These are phyloP conservation scores for Cryptophagus acutangulus DNA, from an alignment of 2,888 invertebrate species.

Conservation along the genomic window DNA sequence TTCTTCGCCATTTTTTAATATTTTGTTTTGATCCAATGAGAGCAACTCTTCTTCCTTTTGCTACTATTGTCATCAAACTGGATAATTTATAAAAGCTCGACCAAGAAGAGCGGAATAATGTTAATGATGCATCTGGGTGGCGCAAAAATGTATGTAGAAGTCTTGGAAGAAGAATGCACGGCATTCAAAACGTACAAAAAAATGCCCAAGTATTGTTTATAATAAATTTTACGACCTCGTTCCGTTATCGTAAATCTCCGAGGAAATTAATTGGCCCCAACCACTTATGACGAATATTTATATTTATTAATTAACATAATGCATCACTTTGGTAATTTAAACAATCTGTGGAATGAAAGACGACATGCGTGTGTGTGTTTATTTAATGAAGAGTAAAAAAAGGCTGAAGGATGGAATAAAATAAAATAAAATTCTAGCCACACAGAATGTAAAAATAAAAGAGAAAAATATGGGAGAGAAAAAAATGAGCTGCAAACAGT, in stretches of 20 bases:
- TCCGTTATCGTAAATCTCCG: slow-evolving; percentile 17
- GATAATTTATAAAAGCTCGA: too few relatives aligned
- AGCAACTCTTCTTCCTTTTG: too few relatives aligned
- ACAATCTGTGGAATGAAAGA: slow-evolving; percentile 5
- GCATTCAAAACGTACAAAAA: slow-evolving; percentile 3
- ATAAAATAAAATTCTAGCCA: background rate
- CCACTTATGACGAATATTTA: slow-evolving; percentile 9
- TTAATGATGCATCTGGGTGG: too few relatives aligned
- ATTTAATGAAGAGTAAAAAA: too few relatives aligned
- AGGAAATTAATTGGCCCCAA: slow-evolving; percentile 16
- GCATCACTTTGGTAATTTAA: slow-evolving; percentile 7
- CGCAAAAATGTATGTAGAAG: too few relatives aligned
- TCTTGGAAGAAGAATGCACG: too few relatives aligned
- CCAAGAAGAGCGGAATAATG: too few relatives aligned
- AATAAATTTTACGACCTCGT: background rate
- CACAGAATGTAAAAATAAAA: too few relatives aligned
- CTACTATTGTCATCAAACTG: too few relatives aligned
- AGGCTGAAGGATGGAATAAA: background rate
- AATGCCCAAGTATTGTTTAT: slow-evolving; percentile 13
- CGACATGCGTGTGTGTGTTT: too few relatives aligned
- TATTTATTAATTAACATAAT: slow-evolving; percentile 8
- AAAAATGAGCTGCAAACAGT: slow-evolving; percentile 9
- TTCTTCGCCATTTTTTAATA: too few relatives aligned
- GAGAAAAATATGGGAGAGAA: background rate
- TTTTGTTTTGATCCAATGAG: too few relatives aligned